Base-by-base conservation (phyloP, 1,140 invertebrate genomes). In the Drosophila chauvacae region DNA sequence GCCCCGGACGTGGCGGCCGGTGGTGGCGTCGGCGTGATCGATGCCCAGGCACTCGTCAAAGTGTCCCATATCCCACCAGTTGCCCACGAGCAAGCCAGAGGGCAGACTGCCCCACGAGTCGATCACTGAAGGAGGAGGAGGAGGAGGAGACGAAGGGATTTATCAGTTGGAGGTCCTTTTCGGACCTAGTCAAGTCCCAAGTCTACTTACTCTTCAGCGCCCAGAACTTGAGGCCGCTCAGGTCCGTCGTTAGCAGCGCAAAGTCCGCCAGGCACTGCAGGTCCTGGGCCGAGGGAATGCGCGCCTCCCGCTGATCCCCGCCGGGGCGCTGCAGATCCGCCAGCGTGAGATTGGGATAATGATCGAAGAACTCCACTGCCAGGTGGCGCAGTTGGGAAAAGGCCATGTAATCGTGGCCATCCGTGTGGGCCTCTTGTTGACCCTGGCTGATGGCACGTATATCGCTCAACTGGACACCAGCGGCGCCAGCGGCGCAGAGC, bases 41-140 rank as follows among this genome's bases (percentile, higher is more conserved):
- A 80, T 64, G 9, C n/a, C 26, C 11, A 85, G n/a, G 33, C 81
- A 85, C 58, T 85, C 65, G 37, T 83, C 81, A 16, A 57, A 85
- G 23, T 85, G 26, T 0, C 81, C 81, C 26, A 85, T 16, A 47
- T 83, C 73, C 45, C 37, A 58, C 5, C 44, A 28, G 55, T 80
- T 80, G 7, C 80, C 80, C 11, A 53, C 59, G 3, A 85, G 37
- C 9, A 83, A 3, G 6, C 81, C 81, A 6, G 80, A 14, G 1
- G 81, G 81, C 28, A 83, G 23, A 9, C 42, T 47, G n/a, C 80
- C 81, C 81, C 81, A 85, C 2, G 81, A 51, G 26, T 85, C 81
- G 4, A 83, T 45, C 63, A 85, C 81, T 85, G n/a, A 0, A 26
- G 11, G 28, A 28, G 28, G 26, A 30, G 30, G 9, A 33, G 30